Conservation (phyloP, 1,140 invertebrate genomes). For the Chrysoperla carnea region DNA sequence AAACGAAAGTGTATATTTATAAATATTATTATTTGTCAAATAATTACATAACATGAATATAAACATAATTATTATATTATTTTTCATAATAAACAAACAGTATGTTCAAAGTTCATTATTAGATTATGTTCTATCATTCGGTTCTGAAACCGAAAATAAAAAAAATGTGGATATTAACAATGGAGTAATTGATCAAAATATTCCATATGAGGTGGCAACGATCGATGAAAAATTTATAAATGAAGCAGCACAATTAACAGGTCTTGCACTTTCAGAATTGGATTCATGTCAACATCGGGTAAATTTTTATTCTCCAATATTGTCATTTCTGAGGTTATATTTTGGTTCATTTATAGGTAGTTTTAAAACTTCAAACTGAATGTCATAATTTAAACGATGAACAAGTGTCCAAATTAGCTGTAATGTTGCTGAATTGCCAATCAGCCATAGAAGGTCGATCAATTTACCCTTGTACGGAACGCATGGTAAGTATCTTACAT, state of each 20-base stretch:
- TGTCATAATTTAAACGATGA: slow-evolving; percentile 43
- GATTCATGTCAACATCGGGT: slow-evolving; percentile 46
- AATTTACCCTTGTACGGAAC: slow-evolving; percentile 35
- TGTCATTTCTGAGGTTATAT: background rate
- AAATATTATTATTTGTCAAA: background rate
- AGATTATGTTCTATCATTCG: slow-evolving; percentile 4
- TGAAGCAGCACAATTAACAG: slow-evolving; percentile 36
- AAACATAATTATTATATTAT: background rate
- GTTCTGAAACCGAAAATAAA: background rate
- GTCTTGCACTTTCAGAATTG: slow-evolving; percentile 34
- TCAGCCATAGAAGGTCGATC: slow-evolving; percentile 38
- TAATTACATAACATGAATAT: background rate
- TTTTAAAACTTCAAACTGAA: slow-evolving; percentile 35
- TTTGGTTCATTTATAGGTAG: slow-evolving; percentile 21
- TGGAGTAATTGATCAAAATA: slow-evolving; percentile 7
- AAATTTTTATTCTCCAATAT: slow-evolving; percentile 5
- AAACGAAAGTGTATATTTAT: background rate
- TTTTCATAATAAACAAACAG: background rate
- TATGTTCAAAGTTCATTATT: background rate
- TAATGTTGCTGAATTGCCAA: slow-evolving; percentile 52
- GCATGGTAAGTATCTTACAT: slow-evolving; percentile 40
- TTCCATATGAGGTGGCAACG: slow-evolving; percentile 39
- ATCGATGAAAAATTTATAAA: slow-evolving; percentile 45
- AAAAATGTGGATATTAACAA: slow-evolving; percentile 1
- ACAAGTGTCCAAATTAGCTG: slow-evolving; percentile 44